Base-by-base conservation (phyloP, 2,888 invertebrate species). In the Antitype chi region DNA sequence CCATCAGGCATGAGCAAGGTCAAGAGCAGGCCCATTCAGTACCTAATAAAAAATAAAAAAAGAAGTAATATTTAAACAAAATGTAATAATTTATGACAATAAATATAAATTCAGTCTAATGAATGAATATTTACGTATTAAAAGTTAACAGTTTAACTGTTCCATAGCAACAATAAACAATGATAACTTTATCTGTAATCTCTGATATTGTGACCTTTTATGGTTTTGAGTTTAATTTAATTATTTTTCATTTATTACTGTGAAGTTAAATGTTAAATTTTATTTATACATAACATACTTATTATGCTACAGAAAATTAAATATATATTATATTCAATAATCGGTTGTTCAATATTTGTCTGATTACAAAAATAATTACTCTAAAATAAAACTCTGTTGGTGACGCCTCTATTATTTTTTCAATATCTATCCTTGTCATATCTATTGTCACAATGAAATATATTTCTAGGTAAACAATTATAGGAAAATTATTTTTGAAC, bases 101-200 rank as follows among this genome's bases (percentile, higher is more conserved):
- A 23, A 5, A 28, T 8, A 60, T 62, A 28, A 1, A 47, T n/a
- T 81, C 0, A 9, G 13, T 60, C 32, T 32, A 32, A 13, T 60
- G 11, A 60, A 60, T 60, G 32, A 32, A 23, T 60, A 32, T 13
- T 60, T 20, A 60, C 9, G 20, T 32, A 23, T 64, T 23, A 28
- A 11, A 25, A 17, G 7, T 23, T 28, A 67, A 25, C 20, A 67
- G 49, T 67, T 62, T 3, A 25, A 57, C 52, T 55, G n/a, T 60
- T 52, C 13, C 81, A 81, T 81, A 75, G 75, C 81, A 81, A 85
- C 85, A 74, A 68, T 60, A 72, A 52, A 70, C 53, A 67, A 8
- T 68, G 38, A 57, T 57, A 59, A 32, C 25, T 74, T 32, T 80
- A 60, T 57, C 69, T 49, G 2, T 28, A 67, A 73, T 84, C 49